Percentiles rank a stretch among this genome's conserved stretches.
phyloP scores from a whole-genome alignment of 2,888 invertebrate genomes.

The Sphaeridia pumilis region DNA sequence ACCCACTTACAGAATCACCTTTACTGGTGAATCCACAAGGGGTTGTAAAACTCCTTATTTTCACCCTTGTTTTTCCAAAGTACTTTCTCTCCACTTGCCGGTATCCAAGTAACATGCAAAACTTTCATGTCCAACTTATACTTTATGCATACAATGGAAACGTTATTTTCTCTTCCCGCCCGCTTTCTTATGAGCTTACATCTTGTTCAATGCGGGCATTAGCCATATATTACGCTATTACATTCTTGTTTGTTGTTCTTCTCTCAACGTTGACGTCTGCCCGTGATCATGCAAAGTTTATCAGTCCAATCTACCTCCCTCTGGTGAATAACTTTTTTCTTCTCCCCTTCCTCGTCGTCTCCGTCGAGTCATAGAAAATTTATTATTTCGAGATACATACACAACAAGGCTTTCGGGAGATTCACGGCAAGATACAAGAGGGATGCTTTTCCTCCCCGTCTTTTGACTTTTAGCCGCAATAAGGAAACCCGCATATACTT shows the following conservation, averaged over 20 bases:
- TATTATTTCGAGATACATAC: conserved; percentile 32
- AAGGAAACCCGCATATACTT: neutral
- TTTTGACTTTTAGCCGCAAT: neutral
- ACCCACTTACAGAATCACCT: too few relatives aligned
- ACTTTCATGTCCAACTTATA: too few relatives aligned
- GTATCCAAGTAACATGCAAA: too few relatives aligned
- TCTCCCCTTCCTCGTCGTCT: conserved; percentile 19
- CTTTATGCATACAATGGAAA: too few relatives aligned
- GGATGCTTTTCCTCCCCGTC: conserved; percentile 2
- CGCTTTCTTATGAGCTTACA: too few relatives aligned
- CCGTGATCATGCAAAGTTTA: conserved; percentile 37
- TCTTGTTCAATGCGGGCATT: neutral
- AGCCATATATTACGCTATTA: neutral
- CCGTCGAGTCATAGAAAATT: conserved; percentile 35
- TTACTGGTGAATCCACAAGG: too few relatives aligned
- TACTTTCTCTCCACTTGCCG: too few relatives aligned
- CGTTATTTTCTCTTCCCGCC: neutral
- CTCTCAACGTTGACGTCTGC: too few relatives aligned
- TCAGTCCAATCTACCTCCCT: conserved; percentile 36
- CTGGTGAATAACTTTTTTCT: conserved; percentile 19
- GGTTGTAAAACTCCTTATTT: too few relatives aligned
- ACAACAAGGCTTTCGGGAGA: too few relatives aligned
- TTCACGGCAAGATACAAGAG: neutral
- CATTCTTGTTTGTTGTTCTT: neutral
- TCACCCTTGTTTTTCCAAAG: too few relatives aligned